Evolutionary conservation across 2,113 vertebrate species (phyloP).

Genomic region (Hipposideros armiger): DNA sequence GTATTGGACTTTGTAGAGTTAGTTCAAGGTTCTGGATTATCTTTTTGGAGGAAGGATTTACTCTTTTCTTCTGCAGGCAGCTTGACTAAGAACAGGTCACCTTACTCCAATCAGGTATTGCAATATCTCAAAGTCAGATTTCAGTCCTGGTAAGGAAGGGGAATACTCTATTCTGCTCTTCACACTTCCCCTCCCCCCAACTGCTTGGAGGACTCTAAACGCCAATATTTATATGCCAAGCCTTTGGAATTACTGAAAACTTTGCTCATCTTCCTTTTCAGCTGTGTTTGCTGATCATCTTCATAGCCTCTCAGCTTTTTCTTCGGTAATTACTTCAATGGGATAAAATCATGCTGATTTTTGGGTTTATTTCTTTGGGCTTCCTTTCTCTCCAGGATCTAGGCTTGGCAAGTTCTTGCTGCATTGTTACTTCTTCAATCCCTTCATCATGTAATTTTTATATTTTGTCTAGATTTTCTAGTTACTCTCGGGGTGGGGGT

Average conservation of each 20-base stretch:
- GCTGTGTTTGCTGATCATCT: background rate
- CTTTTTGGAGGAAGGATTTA: background rate
- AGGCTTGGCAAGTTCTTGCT: background rate
- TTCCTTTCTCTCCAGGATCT: background rate
- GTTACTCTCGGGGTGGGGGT: background rate
- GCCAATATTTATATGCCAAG: background rate
- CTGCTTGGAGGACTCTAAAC: background rate
- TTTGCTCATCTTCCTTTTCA: background rate
- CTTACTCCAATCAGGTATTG: background rate
- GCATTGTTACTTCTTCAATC: background rate
- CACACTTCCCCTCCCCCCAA: background rate
- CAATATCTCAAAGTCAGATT: background rate
- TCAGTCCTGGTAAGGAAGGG: background rate
- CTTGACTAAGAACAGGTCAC: background rate
- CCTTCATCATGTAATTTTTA: background rate
- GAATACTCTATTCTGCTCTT: background rate
- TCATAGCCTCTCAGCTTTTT: background rate
- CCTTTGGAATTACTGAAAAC: background rate
- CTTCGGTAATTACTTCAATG: background rate
- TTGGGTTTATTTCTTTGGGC: background rate
- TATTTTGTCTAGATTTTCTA: background rate
- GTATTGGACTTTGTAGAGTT: background rate
- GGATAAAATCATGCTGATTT: background rate
- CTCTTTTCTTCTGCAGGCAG: background rate
- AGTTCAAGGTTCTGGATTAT: background rate